Evolutionary conservation across 2,797 vertebrate species (phyloP).

Genomic region (Delichon dasypus): DNA sequence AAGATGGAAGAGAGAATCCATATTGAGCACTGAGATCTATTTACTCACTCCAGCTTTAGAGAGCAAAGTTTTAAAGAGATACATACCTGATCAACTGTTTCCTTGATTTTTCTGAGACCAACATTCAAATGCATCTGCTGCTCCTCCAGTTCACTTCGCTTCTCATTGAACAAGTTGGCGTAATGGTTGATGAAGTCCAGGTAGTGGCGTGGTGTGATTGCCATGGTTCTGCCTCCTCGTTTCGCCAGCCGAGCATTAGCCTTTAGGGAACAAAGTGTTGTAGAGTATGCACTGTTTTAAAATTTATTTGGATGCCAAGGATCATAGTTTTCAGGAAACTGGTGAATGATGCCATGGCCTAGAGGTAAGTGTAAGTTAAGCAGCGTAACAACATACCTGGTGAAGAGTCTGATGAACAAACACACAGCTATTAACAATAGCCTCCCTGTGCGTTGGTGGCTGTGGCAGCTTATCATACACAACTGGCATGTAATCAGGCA

Average conservation of each 20-base stretch:
- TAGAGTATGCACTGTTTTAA: background rate
- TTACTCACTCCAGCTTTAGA: background rate
- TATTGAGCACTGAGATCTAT: background rate
- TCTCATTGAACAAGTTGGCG: slow-evolving; percentile 97
- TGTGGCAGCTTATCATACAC: slow-evolving; percentile 96
- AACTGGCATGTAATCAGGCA: slow-evolving; percentile 97
- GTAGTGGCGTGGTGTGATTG: slow-evolving; percentile 98
- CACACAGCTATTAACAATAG: slow-evolving; percentile 97
- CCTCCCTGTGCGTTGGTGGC: slow-evolving; percentile 91
- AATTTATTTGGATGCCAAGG: background rate
- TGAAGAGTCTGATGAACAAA: slow-evolving; percentile 98
- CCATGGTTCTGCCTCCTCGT: slow-evolving; percentile 94
- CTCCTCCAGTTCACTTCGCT: slow-evolving; percentile 96
- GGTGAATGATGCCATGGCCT: background rate
- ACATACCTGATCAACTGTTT: slow-evolving; percentile 94
- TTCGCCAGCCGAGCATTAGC: slow-evolving; percentile 95
- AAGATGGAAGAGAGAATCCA: background rate
- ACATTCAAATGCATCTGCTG: slow-evolving; percentile 99
- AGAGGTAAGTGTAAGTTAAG: background rate
- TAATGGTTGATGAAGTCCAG: slow-evolving; percentile 99
- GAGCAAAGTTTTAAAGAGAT: background rate
- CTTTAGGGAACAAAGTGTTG: slow-evolving; percentile 64
- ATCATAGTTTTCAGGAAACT: background rate
- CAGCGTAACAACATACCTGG: slow-evolving; percentile 78
- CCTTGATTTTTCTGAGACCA: slow-evolving; percentile 97